Conservation (phyloP, 2,113 vertebrate species). For the Triplophysa siluroides region DNA sequence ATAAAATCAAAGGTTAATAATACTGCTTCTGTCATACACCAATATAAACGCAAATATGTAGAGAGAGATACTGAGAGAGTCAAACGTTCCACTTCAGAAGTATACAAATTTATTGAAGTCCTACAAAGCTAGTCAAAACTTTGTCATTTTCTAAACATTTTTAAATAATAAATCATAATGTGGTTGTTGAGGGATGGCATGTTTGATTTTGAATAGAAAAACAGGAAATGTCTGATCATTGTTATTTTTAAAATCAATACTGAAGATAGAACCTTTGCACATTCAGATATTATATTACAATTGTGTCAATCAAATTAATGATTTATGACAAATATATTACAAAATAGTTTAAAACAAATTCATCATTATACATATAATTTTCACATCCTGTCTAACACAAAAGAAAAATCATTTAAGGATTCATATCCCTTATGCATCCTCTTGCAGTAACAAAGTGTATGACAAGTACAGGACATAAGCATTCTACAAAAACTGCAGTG, state of each 20-base stretch:
- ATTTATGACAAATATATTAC: constrained; percentile 6
- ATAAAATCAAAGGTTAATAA: no score
- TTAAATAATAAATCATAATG: constrained; percentile 2
- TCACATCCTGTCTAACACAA: not conserved
- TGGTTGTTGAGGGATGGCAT: not conserved
- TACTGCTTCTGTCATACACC: no score
- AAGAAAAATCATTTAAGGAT: not conserved
- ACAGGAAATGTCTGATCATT: not conserved
- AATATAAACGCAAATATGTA: no score
- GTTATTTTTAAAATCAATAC: not conserved
- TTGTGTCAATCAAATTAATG: not conserved
- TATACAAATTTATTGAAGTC: not conserved
- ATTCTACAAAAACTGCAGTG: not conserved
- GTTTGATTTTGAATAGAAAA: not conserved
- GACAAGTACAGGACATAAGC: not conserved
- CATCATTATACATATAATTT: not conserved
- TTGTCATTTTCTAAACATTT: not conserved
- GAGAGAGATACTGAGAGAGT: not conserved
- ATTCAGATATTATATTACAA: not conserved
- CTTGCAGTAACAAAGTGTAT: not conserved
- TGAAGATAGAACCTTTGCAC: not conserved
- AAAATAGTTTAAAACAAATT: constrained; percentile 11
- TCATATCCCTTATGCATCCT: not conserved
- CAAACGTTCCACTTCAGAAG: not conserved
- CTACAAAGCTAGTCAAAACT: not conserved